Base-by-base conservation (phyloP, 2,888 invertebrate species). In the Ferdinandea cuprea region DNA sequence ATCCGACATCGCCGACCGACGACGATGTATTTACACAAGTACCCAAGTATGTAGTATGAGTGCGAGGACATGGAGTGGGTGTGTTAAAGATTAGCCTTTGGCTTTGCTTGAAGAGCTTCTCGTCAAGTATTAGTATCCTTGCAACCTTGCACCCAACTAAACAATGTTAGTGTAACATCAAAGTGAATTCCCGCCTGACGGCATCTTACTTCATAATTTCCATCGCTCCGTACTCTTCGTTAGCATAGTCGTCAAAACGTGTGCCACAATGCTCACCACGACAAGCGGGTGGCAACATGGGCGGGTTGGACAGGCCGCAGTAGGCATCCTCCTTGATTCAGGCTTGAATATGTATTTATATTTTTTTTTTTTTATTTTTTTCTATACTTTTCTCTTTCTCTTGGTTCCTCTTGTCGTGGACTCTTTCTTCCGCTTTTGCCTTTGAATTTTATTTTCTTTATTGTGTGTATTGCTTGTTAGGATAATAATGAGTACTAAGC, bases 121-220 rank as follows among this genome's bases (percentile, higher is more conserved):
- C 83, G 35, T 66, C 83, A 78, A 79, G 84, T 74, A 72, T 63
- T 79, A 74, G 79, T 79, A 84, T 78, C 79, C 73, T 74, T 78
- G 84, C 84, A 78, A 84, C 84, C 83, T 83, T 83, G 83, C 83
- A 83, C 66, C 72, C 58, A 83, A 72, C 83, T 83, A 83, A 83
- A 83, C 83, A 83, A 77, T 83, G 77, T 83, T 83, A 79, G 84
- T 74, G 73, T 78, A 79, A 78, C 84, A 84, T 84, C 84, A 84
- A 84, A 84, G 73, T 71, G 84, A 84, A 84, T 84, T 63, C 76
- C 68, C 83, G 68, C 78, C 72, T 68, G 68, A 54, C 71, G 58
- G 73, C 74, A 73, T 84, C 84, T 84, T 84, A 79, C 84, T 84
- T 79, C 73, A 78, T 78, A 78, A 84, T 84, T 79, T 68, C 48